phyloP scores from a whole-genome alignment of 2,113 vertebrate genomes.

The Anser cygnoides region DNA sequence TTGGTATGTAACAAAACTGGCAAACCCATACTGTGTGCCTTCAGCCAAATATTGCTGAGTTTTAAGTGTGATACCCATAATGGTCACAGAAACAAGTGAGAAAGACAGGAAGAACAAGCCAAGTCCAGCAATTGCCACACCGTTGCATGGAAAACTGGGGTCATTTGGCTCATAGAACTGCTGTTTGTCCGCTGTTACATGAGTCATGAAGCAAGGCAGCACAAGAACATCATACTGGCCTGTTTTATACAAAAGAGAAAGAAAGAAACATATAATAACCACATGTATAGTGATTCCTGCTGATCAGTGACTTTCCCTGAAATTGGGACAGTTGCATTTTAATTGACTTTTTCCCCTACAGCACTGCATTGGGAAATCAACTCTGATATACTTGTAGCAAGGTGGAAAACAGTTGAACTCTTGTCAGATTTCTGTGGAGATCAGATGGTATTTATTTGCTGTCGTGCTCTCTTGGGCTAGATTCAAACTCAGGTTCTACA shows the following conservation, averaged over 20 bases:
- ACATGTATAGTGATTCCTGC: conserved; percentile 57
- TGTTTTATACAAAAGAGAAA: conserved; percentile 12
- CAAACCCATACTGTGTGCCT: neutral
- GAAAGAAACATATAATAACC: conserved; percentile 21
- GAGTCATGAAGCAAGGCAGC: neutral
- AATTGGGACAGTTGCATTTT: conserved; percentile 77
- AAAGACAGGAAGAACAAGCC: neutral
- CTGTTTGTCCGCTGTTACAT: neutral
- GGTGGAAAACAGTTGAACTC: conserved; percentile 71
- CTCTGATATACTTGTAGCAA: conserved; percentile 50
- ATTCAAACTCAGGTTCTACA: conserved; percentile 67
- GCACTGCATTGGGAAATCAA: conserved; percentile 60
- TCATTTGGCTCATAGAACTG: neutral
- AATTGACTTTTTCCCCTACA: conserved; percentile 71
- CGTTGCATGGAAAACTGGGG: neutral
- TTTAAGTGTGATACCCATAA: neutral
- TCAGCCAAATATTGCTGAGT: neutral
- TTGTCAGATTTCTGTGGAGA: conserved; percentile 62
- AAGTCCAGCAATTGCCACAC: neutral
- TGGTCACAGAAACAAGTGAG: conserved; percentile 20
- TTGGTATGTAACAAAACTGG: neutral
- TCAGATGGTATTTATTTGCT: conserved; percentile 77
- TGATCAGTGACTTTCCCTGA: conserved; percentile 68
- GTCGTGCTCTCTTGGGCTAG: conserved; percentile 54
- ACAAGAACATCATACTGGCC: neutral